Percentiles rank a stretch among this genome's conserved stretches.
Conservation (phyloP, 2,113 vertebrate genomes). For the Galeopterus variegatus region DNA sequence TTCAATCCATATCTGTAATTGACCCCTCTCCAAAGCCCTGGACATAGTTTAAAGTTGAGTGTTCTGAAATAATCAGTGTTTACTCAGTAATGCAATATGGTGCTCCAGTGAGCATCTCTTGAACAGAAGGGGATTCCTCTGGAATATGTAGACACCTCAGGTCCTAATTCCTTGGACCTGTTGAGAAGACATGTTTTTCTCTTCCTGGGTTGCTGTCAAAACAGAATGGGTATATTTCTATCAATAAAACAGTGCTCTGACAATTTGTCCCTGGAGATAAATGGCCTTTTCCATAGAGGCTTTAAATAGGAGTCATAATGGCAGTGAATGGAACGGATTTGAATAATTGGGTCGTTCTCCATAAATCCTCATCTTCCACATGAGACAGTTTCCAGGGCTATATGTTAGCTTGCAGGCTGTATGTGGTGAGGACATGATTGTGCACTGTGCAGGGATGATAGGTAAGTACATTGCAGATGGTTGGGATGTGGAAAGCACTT, state of each 20-base stretch:
- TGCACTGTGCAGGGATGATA: background rate
- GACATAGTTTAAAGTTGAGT: constrained; percentile 6
- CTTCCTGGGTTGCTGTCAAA: constrained; percentile 80
- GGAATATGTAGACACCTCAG: constrained; percentile 34
- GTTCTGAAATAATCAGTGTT: background rate
- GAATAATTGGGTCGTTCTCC: constrained; percentile 87
- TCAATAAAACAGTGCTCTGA: constrained; percentile 81
- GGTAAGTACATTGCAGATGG: constrained; percentile 77
- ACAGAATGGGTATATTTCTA: constrained; percentile 76
- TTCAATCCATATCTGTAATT: too few relatives aligned
- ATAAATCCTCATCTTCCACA: constrained; percentile 86
- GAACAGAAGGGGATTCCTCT: constrained; percentile 62
- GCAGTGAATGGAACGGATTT: constrained; percentile 84
- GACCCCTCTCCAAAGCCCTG: constrained; percentile 46
- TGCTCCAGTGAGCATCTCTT: constrained; percentile 72
- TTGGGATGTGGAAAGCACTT: constrained; percentile 54
- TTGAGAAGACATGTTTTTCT: constrained; percentile 82
- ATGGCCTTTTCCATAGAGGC: constrained; percentile 82
- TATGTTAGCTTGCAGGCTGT: constrained; percentile 78
- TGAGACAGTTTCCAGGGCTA: constrained; percentile 82
- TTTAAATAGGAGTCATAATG: constrained; percentile 86
- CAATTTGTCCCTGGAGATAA: constrained; percentile 87
- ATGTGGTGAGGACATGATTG: constrained; percentile 81
- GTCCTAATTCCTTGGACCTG: constrained; percentile 71
- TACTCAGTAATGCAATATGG: background rate